Conservation (phyloP, 2,888 invertebrate species). For the Sicus ferrugineus region DNA sequence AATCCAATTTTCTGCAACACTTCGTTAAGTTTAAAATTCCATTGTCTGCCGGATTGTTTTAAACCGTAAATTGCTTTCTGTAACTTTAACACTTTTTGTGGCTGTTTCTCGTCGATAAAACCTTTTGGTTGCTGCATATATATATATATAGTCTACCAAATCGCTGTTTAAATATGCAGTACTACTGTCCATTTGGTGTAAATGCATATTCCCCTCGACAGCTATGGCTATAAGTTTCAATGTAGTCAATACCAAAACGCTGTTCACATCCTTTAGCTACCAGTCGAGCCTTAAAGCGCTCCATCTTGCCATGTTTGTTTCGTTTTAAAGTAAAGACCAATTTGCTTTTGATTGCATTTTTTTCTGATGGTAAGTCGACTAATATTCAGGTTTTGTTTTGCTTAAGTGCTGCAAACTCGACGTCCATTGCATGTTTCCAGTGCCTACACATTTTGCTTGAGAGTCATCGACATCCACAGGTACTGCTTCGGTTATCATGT, state of each 20-base stretch:
- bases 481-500: not conserved
- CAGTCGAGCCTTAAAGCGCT: slow-evolving; percentile 38
- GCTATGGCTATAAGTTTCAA: no score
- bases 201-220: no score
- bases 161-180: no score
- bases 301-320: slow-evolving; percentile 36
- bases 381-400: slow-evolving; percentile 39
- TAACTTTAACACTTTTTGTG: not conserved
- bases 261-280: slow-evolving; percentile 41
- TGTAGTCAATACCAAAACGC: slow-evolving; percentile 30
- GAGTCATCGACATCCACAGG: slow-evolving; percentile 14
- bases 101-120: not conserved
- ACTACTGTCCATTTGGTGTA: no score
- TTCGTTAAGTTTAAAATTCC: not conserved
- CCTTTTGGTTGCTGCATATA: not conserved
- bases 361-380: slow-evolving; percentile 35
- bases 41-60: not conserved
- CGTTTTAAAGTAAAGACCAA: slow-evolving; percentile 42
- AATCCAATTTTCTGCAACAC: no score
- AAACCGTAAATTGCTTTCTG: not conserved
- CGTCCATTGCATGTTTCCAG: slow-evolving; percentile 42
- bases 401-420: slow-evolving; percentile 40
- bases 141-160: no score
- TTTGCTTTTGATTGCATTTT: slow-evolving; percentile 39
- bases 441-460: no score